Evolutionary conservation across 2,797 vertebrate genomes (phyloP).

Genomic region (Mallotus villosus): DNA sequence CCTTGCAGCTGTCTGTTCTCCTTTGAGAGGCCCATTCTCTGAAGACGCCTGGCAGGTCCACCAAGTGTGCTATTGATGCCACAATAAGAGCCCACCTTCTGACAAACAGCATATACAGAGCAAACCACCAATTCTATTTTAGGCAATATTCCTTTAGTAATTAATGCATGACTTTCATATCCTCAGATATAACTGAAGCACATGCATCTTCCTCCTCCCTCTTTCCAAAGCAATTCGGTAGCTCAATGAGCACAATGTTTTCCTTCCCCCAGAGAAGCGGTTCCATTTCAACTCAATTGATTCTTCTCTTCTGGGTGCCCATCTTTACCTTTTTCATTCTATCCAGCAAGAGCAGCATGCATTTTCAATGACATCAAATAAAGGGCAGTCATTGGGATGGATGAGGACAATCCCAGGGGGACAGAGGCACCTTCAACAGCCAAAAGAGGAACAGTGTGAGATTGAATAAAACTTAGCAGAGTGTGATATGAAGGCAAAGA

Average conservation of each 20-base stretch:
- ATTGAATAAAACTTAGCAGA: conserved; percentile 28
- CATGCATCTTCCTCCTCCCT: conserved; percentile 39
- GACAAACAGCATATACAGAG: conserved; percentile 28
- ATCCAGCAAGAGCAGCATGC: conserved; percentile 55
- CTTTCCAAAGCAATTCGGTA: conserved; percentile 64
- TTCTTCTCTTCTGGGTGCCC: conserved; percentile 63
- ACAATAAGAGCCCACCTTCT: conserved; percentile 35
- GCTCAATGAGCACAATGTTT: conserved; percentile 68
- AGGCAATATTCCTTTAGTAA: conserved; percentile 51
- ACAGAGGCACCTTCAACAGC: conserved; percentile 60
- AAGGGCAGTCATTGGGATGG: conserved; percentile 72
- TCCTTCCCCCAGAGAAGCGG: conserved; percentile 66
- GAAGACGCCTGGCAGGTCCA: conserved; percentile 28
- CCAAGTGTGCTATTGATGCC: conserved; percentile 36
- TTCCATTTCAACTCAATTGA: conserved; percentile 77
- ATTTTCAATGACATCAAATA: conserved; percentile 76
- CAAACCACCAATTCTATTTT: conserved; percentile 42
- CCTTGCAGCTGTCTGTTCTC: conserved; percentile 42
- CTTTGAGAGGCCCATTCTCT: conserved; percentile 30
- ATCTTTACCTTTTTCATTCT: conserved; percentile 57
- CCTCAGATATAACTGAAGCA: conserved; percentile 52
- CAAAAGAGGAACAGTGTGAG: conserved; percentile 52
- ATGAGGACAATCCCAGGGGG: conserved; percentile 58
- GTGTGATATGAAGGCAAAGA: not conserved
- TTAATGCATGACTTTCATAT: conserved; percentile 66